Base-by-base conservation (phyloP, 2,888 invertebrate genomes). In the Gisinianus flammeolus region DNA sequence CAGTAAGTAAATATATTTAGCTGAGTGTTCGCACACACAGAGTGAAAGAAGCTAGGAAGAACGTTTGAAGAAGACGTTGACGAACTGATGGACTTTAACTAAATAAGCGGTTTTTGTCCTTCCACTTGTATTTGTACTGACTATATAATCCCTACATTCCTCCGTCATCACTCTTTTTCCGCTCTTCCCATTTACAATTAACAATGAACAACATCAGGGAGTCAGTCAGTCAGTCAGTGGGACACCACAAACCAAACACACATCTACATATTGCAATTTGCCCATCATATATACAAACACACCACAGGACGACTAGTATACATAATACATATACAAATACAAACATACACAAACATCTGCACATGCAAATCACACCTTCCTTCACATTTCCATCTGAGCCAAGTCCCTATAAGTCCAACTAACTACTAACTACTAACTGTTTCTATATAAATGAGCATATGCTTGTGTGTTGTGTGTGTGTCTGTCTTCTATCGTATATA, bases 31-130 rank as follows among this genome's bases (percentile, higher is more conserved):
- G 8, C 3, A 6, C 44, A 44, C 44, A 44, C 44, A 35, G 35
- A 35, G 35, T 35, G 35, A 35, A 35, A 35, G 12, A 12, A 5
- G 5, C 5, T 35, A 35, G 35, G 5, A 8, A 35, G 5, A 52
- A 70, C 52, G 52, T 52, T 24, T 30, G 52, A 74, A 74, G 62
- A 56, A 68, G 66, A 26, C 35, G 69, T 44, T 69, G 22, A 69
- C 30, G 26, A 58, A 70, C 77, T 62, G 77, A 72, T 67, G 30
- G 31, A 72, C 77, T 71, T 77, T 72, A 44, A 64, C 72, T 54
- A 72, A 77, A 72, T 54, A 56, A 72, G 52, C 56, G 16, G 31
- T 30, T 35, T 28, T 52, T 72, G 72, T 66, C 77, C 72, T 77
- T 64, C 66, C 62, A 19, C 77, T 31, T 70, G 70, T 70, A 69